Evolutionary conservation across 2,888 invertebrate genomes (phyloP), one percentile per base, ranked within the genome.

Genomic region (Smittia sp.): DNA sequence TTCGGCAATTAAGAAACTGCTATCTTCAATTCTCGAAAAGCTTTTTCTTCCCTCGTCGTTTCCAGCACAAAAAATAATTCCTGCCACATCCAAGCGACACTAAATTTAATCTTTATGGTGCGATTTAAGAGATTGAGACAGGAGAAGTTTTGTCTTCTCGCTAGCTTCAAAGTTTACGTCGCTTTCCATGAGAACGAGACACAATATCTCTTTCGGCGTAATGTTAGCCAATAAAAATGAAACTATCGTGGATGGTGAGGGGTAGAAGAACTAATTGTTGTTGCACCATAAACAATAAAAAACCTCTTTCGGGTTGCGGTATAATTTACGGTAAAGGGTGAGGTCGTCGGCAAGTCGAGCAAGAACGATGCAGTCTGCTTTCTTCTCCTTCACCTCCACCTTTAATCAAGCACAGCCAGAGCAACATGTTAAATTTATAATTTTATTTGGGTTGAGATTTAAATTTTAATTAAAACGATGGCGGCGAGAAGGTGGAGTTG

Each of bases 391-490:
- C 58, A n/a, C 9, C 22, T 22, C 58, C 11, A 58, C 20, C 7
- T 18, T 58, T 24, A 9, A 9, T 25, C 63, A 27, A 25, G n/a
- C 1, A 6, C 58, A 18, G 18, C 27, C 6, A 27, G 11, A 27
- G 6, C 63, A 63, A 25, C 63, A 63, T 25, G 63, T 63, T 27
- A 63, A 63, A 25, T 63, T 63, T 63, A 27, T 13, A 63, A 25
- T 7, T 63, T 25, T 63, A 13, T 25, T 63, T 41, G 9, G 46
- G 22, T 41, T 22, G 41, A 41, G 69, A 69, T 69, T 69, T 69
- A 46, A 68, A 69, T 69, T 69, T 69, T 69, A 69, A 69, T 69
- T 69, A 69, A 69, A 69, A 69, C 9, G 63, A 58, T 46, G 15
- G n/a, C n/a, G n/a, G n/a, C n/a, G n/a, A n/a, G n/a, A n/a, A n/a